Evolutionary conservation across 2,888 invertebrate species (phyloP).

Genomic region (Brachypterus glaber): DNA sequence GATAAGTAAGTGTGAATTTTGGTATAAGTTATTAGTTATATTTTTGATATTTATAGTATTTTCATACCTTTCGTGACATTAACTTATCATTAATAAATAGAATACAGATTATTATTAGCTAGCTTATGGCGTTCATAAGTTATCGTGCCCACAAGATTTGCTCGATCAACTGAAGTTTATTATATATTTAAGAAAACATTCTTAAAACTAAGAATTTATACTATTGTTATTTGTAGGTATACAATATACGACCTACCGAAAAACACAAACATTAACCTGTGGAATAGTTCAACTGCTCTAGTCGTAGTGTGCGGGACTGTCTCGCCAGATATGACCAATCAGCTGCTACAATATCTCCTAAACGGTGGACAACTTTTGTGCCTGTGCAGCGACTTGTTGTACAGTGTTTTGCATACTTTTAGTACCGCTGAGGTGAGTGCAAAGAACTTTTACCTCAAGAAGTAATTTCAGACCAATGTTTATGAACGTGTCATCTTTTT

Average conservation of each 20-base stretch:
- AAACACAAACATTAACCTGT: conserved; percentile 25
- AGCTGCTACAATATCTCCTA: conserved; percentile 61
- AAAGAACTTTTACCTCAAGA: conserved; percentile 15
- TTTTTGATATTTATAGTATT: too few species aligned
- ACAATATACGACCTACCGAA: conserved; percentile 52
- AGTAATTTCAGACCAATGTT: too few species aligned
- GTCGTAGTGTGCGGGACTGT: conserved; percentile 73
- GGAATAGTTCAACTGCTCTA: conserved; percentile 40
- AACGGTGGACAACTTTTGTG: conserved; percentile 68
- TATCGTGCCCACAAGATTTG: too few species aligned
- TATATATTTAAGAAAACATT: not conserved
- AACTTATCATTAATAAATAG: too few species aligned
- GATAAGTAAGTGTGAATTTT: conserved; percentile 55
- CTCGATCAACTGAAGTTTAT: too few species aligned
- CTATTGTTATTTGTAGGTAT: conserved; percentile 41
- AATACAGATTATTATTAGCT: too few species aligned
- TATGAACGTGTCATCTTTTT: too few species aligned
- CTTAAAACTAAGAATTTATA: conserved; percentile 15
- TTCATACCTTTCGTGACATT: too few species aligned
- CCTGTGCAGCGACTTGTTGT: conserved; percentile 70
- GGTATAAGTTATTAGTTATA: too few species aligned
- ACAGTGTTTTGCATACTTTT: conserved; percentile 68
- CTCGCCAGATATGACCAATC: conserved; percentile 52
- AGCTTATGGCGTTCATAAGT: too few species aligned
- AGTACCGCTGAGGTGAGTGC: conserved; percentile 66